These are phyloP conservation scores for Apteryx owenii DNA, from an alignment of 2,113 vertebrate genomes.

Conservation along the genomic window DNA sequence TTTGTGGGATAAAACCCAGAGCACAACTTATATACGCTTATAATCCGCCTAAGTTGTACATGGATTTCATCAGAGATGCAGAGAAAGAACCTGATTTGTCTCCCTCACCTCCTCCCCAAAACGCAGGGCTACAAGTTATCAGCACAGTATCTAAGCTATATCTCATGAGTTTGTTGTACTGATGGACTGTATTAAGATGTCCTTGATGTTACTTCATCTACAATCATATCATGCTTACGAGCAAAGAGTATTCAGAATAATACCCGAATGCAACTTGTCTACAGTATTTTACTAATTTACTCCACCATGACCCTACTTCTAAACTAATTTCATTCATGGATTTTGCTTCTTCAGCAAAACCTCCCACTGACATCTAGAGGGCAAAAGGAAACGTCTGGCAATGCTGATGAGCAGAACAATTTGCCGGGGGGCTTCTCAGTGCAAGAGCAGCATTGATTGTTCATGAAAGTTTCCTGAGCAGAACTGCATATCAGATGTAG, in stretches of 20 bases:
- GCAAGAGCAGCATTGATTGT: background rate
- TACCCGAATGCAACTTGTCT: background rate
- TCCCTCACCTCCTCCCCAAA: background rate
- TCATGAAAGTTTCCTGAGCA: background rate
- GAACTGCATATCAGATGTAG: background rate
- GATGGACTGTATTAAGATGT: background rate
- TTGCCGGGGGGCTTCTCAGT: background rate
- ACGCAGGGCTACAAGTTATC: background rate
- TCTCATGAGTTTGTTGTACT: background rate
- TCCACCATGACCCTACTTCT: background rate
- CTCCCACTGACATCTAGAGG: background rate
- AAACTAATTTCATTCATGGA: background rate
- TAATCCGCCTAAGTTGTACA: accelerated
- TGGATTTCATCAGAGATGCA: background rate
- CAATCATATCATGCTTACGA: accelerated
- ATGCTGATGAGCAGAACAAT: background rate
- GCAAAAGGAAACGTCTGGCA: background rate
- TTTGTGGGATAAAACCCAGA: background rate
- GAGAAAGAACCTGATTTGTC: background rate
- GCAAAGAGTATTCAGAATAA: background rate
- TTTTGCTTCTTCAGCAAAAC: background rate
- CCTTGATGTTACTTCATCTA: background rate
- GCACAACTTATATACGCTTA: background rate
- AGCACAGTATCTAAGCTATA: background rate
- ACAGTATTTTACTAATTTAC: background rate